Conservation (phyloP, 2,888 invertebrate genomes). For the Zele albiditarsus region DNA sequence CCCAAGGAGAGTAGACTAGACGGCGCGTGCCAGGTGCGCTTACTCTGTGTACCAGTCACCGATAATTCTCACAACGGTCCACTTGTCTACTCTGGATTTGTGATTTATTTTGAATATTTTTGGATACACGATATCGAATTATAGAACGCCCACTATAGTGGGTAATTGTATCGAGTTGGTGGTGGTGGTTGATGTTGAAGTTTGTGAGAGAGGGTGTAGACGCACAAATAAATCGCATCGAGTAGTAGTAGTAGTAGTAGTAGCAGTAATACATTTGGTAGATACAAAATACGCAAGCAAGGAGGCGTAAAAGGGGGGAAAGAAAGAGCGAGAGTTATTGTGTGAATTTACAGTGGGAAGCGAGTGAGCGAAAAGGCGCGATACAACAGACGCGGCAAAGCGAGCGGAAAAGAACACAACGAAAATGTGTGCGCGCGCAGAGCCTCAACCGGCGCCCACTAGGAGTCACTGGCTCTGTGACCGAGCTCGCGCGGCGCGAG, state of each 20-base stretch:
- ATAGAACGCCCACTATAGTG: background rate
- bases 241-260: background rate
- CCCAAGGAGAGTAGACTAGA: conserved; percentile 48
- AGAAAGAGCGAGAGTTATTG: background rate
- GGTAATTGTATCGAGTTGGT: background rate
- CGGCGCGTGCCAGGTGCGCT: conserved; percentile 71
- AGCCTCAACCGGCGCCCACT: conserved; percentile 70
- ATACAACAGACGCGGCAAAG: conserved; percentile 32
- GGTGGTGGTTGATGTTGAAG: conserved; percentile 6
- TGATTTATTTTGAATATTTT: background rate
- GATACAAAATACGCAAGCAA: background rate
- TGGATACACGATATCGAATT: background rate
- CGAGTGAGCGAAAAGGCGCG: conserved; percentile 40
- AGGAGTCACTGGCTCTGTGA: conserved; percentile 70
- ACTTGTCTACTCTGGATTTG: conserved; percentile 13
- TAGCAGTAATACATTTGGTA: background rate
- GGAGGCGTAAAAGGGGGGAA: background rate
- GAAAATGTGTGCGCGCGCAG: conserved; percentile 61
- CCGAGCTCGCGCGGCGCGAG: conserved; percentile 68
- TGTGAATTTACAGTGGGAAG: conserved; percentile 4
- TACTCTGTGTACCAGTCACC: conserved; percentile 59
- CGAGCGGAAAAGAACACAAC: conserved; percentile 26
- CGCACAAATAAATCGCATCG: conserved; percentile 6
- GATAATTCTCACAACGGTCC: conserved; percentile 45
- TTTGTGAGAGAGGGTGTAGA: background rate